Evolutionary conservation across 2,888 invertebrate species (phyloP), one percentile per base, ranked within the genome.

Genomic region (Ctena decussata): DNA sequence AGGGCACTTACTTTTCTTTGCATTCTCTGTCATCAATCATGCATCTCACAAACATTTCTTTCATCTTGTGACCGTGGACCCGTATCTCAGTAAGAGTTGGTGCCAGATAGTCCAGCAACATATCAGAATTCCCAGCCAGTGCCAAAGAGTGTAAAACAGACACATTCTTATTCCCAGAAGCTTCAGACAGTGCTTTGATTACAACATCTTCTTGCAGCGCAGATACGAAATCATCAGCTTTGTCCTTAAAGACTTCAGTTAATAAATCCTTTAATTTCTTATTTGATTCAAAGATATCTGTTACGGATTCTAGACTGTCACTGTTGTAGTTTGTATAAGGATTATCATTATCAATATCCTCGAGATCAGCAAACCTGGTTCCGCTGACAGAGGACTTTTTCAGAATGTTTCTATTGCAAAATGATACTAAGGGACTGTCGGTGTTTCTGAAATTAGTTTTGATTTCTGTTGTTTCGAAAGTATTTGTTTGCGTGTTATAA

Each of bases 351-450:
- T 72, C 72, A 12, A 49, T 32, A 30, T 75, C 35, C n/a, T 60
- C 39, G n/a, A 83, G 65, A 53, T 41, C 65, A 24, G 44, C 75
- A 53, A 78, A 83, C 0, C 60, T n/a, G 21, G 39, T 53, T 12
- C 49, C 41, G 12, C 0, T 24, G 15, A 83, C 15, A 8, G 37
- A 24, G 11, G 73, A 74, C 39, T 69, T 73, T 65, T 35, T 73
- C 12, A 83, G 44, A 21, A 78, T 39, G 35, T 83, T 83, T 46
- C 46, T 30, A 27, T 83, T 83, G 30, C 82, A 83, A 39, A 78
- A 39, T 37, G 74, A 53, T 15, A 41, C 41, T 15, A 41, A 41
- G 12, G 49, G 49, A 15, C 49, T 12, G 8, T 49, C 49, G 21
- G 21, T 49, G 27, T 57, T 57, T n/a, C 2, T 57, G 5, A 27